Evolutionary conservation across 2,113 vertebrate species (phyloP).

Genomic region (Spermophilus dauricus): DNA sequence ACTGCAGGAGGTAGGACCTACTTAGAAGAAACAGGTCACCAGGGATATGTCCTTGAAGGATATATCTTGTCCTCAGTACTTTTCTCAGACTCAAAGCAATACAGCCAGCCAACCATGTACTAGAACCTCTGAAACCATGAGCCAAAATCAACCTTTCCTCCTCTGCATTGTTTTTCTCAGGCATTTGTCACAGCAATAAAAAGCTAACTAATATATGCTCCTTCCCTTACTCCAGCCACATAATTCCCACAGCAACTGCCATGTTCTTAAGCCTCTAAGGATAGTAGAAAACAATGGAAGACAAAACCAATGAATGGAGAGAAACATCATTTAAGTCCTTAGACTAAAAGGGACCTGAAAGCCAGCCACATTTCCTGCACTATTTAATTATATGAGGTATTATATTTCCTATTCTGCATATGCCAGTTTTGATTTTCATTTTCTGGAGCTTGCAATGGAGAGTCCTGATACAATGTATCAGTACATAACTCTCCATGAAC

Average conservation of each 20-base stretch:
- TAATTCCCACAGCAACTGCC: not conserved
- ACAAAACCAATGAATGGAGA: not conserved
- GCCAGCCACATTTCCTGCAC: not conserved
- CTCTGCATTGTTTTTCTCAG: too few relatives aligned
- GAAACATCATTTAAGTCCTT: not conserved
- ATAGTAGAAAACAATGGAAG: constrained; percentile 22
- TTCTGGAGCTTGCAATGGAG: not conserved
- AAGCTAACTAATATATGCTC: not conserved
- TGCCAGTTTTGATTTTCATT: constrained; percentile 2
- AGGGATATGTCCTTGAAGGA: too few relatives aligned
- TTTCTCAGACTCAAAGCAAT: too few relatives aligned
- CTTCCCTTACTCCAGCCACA: not conserved
- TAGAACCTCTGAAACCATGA: too few relatives aligned
- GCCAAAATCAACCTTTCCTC: too few relatives aligned
- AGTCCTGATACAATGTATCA: not conserved
- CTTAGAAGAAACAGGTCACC: too few relatives aligned
- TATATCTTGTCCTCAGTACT: too few relatives aligned
- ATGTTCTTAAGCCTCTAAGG: not conserved
- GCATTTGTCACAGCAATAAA: too few relatives aligned
- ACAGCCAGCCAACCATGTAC: too few relatives aligned
- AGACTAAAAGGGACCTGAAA: not conserved
- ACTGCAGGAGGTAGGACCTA: too few relatives aligned
- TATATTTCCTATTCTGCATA: constrained; percentile 12
- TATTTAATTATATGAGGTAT: not conserved
- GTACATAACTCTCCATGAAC: constrained; percentile 18